Conservation (phyloP, 2,797 vertebrate genomes). For the Dendrocincla tyrannina region DNA sequence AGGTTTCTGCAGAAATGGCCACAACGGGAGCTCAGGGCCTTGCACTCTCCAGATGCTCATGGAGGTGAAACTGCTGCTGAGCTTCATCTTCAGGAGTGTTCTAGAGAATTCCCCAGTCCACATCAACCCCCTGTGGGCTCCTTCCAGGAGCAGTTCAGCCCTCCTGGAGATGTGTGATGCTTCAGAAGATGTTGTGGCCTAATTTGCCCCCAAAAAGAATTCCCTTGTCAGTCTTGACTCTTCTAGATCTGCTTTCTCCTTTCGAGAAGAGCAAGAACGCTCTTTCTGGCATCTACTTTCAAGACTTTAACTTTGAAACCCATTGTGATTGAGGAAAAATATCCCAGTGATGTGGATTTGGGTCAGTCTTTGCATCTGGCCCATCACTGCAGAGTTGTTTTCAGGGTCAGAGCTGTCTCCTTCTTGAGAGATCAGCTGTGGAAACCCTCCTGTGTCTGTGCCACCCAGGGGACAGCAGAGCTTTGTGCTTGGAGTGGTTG, state of each 20-base stretch:
- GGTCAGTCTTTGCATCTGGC: not conserved
- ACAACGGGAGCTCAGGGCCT: not conserved
- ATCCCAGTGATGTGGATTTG: not conserved
- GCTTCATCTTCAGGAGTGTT: not conserved
- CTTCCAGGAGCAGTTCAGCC: not conserved
- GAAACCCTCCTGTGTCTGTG: not conserved
- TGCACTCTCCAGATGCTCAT: not conserved
- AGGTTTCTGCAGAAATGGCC: not conserved
- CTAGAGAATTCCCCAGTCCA: not conserved
- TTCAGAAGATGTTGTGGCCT: not conserved
- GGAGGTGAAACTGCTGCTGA: not conserved
- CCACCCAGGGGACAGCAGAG: not conserved
- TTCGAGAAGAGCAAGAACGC: not conserved
- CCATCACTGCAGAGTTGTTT: not conserved
- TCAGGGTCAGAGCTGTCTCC: not conserved
- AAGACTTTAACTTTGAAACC: conserved; percentile 6
- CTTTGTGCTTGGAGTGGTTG: not conserved
- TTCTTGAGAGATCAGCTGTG: not conserved
- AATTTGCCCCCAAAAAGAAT: not conserved
- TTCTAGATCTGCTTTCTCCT: not conserved
- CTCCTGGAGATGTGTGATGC: not conserved
- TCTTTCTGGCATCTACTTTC: not conserved
- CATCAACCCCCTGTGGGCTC: not conserved
- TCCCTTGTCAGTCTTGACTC: not conserved
- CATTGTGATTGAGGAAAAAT: not conserved